phyloP scores from a whole-genome alignment of 2,113 vertebrate species.

The Anser brachyrhynchus region DNA sequence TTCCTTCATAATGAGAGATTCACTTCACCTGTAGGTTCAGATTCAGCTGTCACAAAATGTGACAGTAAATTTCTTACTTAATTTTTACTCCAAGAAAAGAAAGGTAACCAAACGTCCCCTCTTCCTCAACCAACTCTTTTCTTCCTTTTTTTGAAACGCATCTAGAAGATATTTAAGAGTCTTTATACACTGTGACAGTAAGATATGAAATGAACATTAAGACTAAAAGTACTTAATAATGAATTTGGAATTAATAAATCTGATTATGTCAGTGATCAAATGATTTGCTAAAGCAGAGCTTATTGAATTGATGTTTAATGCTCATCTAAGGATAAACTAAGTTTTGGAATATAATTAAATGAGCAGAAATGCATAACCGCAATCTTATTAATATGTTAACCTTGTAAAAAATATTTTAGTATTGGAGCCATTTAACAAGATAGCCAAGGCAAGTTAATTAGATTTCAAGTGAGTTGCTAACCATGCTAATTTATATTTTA shows the following conservation, averaged over 20 bases:
- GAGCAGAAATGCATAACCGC: constrained; percentile 64
- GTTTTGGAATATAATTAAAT: constrained; percentile 70
- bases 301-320: constrained; percentile 45
- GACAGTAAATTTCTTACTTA: not conserved
- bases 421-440: constrained; percentile 58
- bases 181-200: not conserved
- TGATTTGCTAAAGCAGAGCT: constrained; percentile 28
- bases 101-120: not conserved
- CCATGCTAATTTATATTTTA: constrained; percentile 78
- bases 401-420: constrained; percentile 69
- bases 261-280: constrained; percentile 5
- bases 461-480: constrained; percentile 74
- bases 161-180: not conserved
- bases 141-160: not conserved
- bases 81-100: not conserved
- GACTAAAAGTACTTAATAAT: constrained; percentile 15
- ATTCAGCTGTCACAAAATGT: not conserved
- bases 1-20: not conserved
- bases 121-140: not conserved
- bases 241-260: constrained; percentile 46
- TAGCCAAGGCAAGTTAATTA: constrained; percentile 76
- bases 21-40: not conserved
- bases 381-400: constrained; percentile 75
- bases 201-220: not conserved
- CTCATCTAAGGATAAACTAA: constrained; percentile 63